These are phyloP conservation scores for Akabosia matsudoensis DNA, from an alignment of 1,140 invertebrate genomes.

Conservation along the genomic window DNA sequence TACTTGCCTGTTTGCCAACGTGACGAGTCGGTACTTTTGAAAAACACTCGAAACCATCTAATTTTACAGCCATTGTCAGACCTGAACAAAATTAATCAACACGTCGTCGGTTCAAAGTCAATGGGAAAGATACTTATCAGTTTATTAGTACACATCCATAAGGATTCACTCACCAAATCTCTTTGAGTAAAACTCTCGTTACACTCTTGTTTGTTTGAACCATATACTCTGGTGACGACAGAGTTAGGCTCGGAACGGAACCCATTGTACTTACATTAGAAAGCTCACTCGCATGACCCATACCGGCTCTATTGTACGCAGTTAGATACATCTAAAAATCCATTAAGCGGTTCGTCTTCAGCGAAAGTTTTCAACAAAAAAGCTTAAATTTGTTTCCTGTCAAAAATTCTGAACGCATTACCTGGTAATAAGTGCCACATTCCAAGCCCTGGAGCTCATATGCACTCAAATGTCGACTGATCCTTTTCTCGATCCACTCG, in stretches of 20 bases:
- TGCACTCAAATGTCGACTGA: slow-evolving; percentile 33
- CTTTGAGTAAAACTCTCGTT: slow-evolving; percentile 31
- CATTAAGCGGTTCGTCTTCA: too few relatives aligned
- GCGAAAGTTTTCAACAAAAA: too few relatives aligned
- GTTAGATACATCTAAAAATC: slow-evolving; percentile 54
- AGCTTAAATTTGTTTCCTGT: too few relatives aligned
- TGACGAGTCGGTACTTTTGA: slow-evolving; percentile 18
- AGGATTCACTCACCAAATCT: slow-evolving; percentile 30
- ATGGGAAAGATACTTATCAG: too few relatives aligned
- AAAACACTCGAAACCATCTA: slow-evolving; percentile 32
- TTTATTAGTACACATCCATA: too few relatives aligned
- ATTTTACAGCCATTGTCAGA: slow-evolving; percentile 37
- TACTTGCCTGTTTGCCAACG: slow-evolving; percentile 38
- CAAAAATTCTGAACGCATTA: slow-evolving; percentile 25
- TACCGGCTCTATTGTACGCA: slow-evolving; percentile 53
- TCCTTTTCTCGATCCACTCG: slow-evolving; percentile 40
- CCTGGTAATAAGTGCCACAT: slow-evolving; percentile 47
- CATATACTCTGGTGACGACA: slow-evolving; percentile 32
- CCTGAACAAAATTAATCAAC: too few relatives aligned
- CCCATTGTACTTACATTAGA: slow-evolving; percentile 41
- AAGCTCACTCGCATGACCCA: slow-evolving; percentile 42
- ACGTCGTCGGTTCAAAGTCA: too few relatives aligned
- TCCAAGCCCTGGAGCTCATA: slow-evolving; percentile 43
- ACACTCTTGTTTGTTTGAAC: slow-evolving; percentile 38
- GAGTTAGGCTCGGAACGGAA: slow-evolving; percentile 26